Evolutionary conservation across 2,113 vertebrate genomes (phyloP).

Genomic region (crab-eating macaque (Macaca fascicularis)): DNA sequence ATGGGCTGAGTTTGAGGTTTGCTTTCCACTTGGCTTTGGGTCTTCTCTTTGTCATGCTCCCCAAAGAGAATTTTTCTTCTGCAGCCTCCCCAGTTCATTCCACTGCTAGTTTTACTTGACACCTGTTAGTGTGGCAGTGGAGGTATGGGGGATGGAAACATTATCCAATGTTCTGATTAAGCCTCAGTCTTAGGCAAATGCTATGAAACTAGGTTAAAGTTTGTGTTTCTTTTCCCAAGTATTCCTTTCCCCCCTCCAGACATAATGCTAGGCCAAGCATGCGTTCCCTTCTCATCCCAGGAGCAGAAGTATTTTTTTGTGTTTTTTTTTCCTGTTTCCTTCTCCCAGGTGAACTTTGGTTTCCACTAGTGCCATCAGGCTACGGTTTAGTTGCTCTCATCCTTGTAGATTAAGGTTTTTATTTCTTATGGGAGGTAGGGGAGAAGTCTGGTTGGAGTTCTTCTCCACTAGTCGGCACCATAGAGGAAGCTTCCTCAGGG

Average conservation of each 20-base stretch:
- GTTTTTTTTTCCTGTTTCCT: background rate
- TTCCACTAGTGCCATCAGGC: background rate
- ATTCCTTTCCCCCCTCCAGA: background rate
- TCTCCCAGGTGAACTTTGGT: background rate
- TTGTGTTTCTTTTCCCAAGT: background rate
- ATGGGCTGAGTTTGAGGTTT: background rate
- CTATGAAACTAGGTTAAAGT: background rate
- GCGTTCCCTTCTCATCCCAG: background rate
- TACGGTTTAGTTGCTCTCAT: background rate
- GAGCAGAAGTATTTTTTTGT: background rate
- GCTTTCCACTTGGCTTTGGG: conserved; percentile 3
- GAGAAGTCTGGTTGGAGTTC: background rate
- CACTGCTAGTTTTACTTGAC: background rate
- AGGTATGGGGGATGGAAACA: background rate
- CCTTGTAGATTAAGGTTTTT: background rate
- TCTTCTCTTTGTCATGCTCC: background rate
- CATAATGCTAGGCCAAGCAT: background rate
- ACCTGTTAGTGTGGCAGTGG: background rate
- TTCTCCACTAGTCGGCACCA: background rate
- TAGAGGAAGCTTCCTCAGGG: background rate
- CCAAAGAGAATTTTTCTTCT: background rate
- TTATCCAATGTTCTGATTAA: background rate
- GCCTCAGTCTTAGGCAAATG: background rate
- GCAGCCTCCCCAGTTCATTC: background rate
- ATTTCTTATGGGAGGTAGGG: background rate